These are phyloP conservation scores for Megaceryle torquata DNA, from an alignment of 2,113 vertebrate genomes.

Conservation along the genomic window DNA sequence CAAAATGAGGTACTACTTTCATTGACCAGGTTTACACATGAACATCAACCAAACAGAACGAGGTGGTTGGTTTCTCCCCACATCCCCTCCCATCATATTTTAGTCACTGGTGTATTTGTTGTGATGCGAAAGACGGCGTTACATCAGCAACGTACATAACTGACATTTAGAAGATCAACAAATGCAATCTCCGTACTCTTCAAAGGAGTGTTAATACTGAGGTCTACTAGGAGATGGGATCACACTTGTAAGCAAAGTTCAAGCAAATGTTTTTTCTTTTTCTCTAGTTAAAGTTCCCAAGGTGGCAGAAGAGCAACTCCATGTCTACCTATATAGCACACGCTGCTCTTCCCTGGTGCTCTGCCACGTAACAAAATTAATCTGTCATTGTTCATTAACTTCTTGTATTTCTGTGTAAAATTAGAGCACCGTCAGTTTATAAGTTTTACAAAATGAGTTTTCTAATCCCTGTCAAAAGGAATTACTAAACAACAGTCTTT, in stretches of 20 bases:
- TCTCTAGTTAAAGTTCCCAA: background rate
- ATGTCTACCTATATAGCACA: background rate
- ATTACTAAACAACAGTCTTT: background rate
- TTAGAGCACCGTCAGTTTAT: background rate
- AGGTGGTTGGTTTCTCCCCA: accelerated
- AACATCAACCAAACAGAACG: background rate
- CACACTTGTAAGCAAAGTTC: background rate
- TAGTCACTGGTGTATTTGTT: background rate
- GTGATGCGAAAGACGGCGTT: background rate
- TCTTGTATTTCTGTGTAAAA: background rate
- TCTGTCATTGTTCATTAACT: background rate
- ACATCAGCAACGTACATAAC: background rate
- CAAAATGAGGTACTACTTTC: background rate
- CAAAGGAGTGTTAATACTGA: background rate
- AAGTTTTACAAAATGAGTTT: background rate
- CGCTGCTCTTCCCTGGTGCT: background rate
- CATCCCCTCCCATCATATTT: background rate
- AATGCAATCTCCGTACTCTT: background rate
- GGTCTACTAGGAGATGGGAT: background rate
- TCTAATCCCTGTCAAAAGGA: background rate
- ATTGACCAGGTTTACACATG: background rate
- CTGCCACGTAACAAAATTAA: background rate
- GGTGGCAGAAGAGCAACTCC: background rate
- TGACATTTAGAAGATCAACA: background rate
- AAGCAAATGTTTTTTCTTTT: background rate